Evolutionary conservation across 2,113 vertebrate species (phyloP).

Genomic region (Scatophagus argus): DNA sequence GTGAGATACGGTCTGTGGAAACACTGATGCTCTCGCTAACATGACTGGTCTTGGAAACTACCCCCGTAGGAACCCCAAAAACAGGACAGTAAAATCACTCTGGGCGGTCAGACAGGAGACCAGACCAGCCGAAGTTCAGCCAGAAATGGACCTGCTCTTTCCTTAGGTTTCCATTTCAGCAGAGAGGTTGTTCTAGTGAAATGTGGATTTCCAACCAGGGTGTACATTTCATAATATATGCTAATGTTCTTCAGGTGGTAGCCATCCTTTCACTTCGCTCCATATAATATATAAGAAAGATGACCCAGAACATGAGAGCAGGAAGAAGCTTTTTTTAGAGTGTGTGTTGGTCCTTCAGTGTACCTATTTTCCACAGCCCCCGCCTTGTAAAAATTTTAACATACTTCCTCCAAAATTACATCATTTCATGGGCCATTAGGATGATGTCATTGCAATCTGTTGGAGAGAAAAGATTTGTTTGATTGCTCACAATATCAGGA

Average conservation of each 20-base stretch:
- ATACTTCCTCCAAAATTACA: constrained; percentile 73
- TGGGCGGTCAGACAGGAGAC: constrained; percentile 67
- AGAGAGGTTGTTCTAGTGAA: constrained; percentile 41
- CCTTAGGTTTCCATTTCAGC: constrained; percentile 28
- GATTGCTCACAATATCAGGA: constrained; percentile 29
- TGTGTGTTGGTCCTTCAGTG: constrained; percentile 48
- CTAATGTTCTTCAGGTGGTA: constrained; percentile 16
- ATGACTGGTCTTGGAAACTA: constrained; percentile 66
- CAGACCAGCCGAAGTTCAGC: constrained; percentile 45
- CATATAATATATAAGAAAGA: constrained; percentile 34
- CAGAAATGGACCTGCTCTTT: constrained; percentile 53
- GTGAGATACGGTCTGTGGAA: constrained; percentile 82
- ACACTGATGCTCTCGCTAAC: constrained; percentile 80
- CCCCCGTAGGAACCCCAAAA: constrained; percentile 72
- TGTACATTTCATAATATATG: constrained; percentile 46
- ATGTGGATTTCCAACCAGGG: constrained; percentile 32
- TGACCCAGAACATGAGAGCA: constrained; percentile 50
- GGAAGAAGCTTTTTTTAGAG: constrained; percentile 31
- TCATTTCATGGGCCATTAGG: constrained; percentile 69
- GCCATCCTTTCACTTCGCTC: constrained; percentile 31
- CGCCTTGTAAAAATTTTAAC: constrained; percentile 69
- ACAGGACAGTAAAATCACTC: constrained; percentile 74
- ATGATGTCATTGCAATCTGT: constrained; percentile 76
- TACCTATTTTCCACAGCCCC: constrained; percentile 51
- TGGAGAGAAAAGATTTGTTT: constrained; percentile 50